Base-by-base conservation (phyloP, 2,113 vertebrate species). In the Kryptolebias marmoratus region DNA sequence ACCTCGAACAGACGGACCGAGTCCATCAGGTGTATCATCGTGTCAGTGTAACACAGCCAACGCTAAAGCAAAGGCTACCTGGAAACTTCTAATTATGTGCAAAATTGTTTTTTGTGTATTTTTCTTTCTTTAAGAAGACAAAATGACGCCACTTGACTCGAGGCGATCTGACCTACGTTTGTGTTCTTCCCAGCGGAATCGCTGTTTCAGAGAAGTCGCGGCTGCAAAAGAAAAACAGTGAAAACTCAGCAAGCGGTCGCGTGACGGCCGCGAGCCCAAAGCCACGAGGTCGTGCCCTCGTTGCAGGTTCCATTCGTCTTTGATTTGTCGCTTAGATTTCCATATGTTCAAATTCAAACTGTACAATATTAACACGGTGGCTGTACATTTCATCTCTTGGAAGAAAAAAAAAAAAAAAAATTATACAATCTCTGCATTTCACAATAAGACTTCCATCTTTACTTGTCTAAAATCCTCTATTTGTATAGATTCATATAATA, bases 331-430 rank as follows among this genome's bases (percentile, higher is more conserved):
- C 75, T 83, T 74, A 71, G 65, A 83, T 82, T 85, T 79, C 61
- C 77, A 94, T 93, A 87, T 90, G 93, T 94, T 94, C 92, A 93
- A 94, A 94, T 92, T 86, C 90, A 93, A 95, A 90, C 96, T 97
- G 89, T 97, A 97, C 96, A 98, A 94, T 97, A 97, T 98, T 94
- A 94, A 97, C 94, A 96, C 80, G 91, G 78, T 85, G 86, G 65
- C 89, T 92, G 88, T 92, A 95, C 92, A 93, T 90, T 94, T 93
- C 92, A 91, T 90, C 58, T 77, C 77, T 22, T 22, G 22, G 22
- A 22, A 22, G 2, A 36, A 36, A 36, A 36, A 68, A 62, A 22
- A 42, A 36, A 36, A 36, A 36, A 68, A 62, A 42, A 62, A 63
- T 85, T 90, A 72, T 68, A 78, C 22, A 86, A 84, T 86, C 44